These are phyloP conservation scores for Rhagonycha fulva DNA, from an alignment of 2,888 invertebrate species.

Conservation along the genomic window DNA sequence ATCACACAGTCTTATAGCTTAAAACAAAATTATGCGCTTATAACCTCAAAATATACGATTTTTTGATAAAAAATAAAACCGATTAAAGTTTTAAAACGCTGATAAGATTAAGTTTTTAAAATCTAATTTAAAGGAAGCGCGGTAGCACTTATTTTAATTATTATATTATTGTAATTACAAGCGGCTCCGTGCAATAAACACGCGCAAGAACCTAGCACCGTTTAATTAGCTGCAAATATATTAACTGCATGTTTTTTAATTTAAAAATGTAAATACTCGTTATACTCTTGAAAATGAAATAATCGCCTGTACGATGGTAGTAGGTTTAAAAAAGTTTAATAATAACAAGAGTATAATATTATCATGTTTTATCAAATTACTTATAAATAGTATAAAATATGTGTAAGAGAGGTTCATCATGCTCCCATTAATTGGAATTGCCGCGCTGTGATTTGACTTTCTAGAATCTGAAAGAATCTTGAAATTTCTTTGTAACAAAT, in stretches of 20 bases:
- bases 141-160: background rate
- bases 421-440: too few relatives aligned
- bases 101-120: background rate
- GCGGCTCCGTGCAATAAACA: background rate
- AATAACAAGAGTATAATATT: too few relatives aligned
- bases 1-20: too few relatives aligned
- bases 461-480: too few relatives aligned
- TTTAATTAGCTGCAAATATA: background rate
- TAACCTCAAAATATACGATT: background rate
- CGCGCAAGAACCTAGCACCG: background rate
- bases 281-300: background rate
- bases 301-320: background rate
- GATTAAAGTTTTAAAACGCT: background rate
- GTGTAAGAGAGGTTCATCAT: too few relatives aligned
- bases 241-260: background rate
- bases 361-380: too few relatives aligned
- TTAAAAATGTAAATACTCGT: background rate
- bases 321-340: too few relatives aligned
- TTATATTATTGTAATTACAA: background rate
- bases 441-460: too few relatives aligned
- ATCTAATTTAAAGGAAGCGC: background rate
- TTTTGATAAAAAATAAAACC: background rate
- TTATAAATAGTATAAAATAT: too few relatives aligned
- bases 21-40: background rate
- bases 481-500: too few relatives aligned